A percentile compares a stretch with the other conserved stretches of the same genome.
These are phyloP conservation scores for Hemiscyllium ocellatum DNA, from an alignment of 2,113 vertebrate species.

Conservation along the genomic window DNA sequence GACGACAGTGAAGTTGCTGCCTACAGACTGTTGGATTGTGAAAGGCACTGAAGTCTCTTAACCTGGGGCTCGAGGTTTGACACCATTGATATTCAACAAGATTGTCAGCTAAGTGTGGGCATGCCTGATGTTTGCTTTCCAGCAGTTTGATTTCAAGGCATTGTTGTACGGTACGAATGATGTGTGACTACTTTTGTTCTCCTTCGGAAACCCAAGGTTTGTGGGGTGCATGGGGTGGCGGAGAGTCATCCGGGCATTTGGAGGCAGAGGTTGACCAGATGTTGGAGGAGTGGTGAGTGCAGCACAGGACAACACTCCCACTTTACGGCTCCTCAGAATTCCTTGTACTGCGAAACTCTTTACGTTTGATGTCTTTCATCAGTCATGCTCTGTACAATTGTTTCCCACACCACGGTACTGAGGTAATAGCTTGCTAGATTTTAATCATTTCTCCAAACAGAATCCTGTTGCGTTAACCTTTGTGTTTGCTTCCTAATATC, in stretches of 20 bases:
- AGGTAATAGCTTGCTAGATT: background rate
- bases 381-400: background rate
- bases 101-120: background rate
- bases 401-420: background rate
- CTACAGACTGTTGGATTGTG: background rate
- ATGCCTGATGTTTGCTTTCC: background rate
- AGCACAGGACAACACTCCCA: background rate
- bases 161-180: background rate
- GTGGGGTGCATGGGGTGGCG: background rate
- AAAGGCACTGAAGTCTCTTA: background rate
- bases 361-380: background rate
- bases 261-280: background rate
- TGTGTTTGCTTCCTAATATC: background rate
- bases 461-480: background rate
- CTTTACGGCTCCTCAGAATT: background rate
- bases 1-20: background rate
- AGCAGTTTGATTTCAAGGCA: background rate
- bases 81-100: background rate
- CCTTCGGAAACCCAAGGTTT: background rate
- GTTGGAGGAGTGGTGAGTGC: background rate
- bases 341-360: background rate
- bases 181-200: background rate
- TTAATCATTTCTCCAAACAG: background rate
- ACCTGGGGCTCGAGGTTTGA: background rate
- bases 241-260: background rate